Conservation (phyloP, 1,140 invertebrate species). For the Popillia japonica region DNA sequence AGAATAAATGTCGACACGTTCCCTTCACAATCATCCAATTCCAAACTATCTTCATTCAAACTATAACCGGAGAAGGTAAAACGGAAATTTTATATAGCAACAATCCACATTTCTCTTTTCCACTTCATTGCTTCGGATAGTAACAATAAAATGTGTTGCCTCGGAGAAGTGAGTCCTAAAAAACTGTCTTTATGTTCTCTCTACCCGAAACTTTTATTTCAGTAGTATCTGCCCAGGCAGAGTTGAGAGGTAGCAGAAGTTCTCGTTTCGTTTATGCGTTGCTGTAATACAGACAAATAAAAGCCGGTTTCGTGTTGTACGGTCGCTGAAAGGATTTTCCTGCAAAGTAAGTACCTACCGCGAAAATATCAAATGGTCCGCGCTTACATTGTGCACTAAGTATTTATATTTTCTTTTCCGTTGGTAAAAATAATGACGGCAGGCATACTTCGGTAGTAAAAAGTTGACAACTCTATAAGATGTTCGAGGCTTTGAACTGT, state of each 20-base stretch:
- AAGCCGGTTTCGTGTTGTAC: constrained; percentile 4
- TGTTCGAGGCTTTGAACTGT: too few species aligned
- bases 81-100: constrained; percentile 21
- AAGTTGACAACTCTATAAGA: too few species aligned
- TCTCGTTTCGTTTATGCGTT: constrained; percentile 22
- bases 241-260: constrained; percentile 18
- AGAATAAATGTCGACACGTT: not conserved
- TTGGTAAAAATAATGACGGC: too few species aligned
- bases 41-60: constrained; percentile 6
- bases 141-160: constrained; percentile 34
- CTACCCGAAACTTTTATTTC: constrained; percentile 33
- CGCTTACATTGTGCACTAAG: not conserved
- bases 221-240: not conserved
- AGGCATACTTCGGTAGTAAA: too few species aligned
- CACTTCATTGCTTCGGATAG: constrained; percentile 24
- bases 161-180: constrained; percentile 17
- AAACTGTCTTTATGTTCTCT: constrained; percentile 31
- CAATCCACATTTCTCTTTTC: constrained; percentile 32
- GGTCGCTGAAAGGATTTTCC: not conserved
- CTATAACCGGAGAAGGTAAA: constrained; percentile 19
- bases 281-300: constrained; percentile 20
- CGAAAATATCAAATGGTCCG: not conserved
- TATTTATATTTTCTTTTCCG: not conserved
- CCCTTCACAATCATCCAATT: not conserved
- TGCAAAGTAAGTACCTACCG: not conserved